Percentiles rank a stretch among this genome's conserved stretches.
These are phyloP conservation scores for Epinephelus moara DNA, from an alignment of 2,113 vertebrate genomes.

Conservation along the genomic window DNA sequence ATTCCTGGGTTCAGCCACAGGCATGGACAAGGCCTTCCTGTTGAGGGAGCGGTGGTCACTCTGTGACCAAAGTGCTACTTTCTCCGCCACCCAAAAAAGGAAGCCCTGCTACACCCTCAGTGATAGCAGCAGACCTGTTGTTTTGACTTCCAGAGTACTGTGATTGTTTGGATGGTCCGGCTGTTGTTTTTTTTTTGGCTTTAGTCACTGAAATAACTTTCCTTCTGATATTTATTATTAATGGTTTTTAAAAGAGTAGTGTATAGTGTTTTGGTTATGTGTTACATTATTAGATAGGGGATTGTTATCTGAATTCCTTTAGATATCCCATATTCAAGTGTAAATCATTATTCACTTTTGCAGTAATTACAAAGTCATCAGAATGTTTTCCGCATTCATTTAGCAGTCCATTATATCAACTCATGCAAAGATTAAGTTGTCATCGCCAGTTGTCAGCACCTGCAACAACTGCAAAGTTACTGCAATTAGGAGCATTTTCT, in stretches of 20 bases:
- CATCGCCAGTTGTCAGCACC: background rate
- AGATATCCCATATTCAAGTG: background rate
- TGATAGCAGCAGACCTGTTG: conserved; percentile 10
- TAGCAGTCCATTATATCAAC: background rate
- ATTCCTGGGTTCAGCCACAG: conserved; percentile 74
- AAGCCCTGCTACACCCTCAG: conserved; percentile 47
- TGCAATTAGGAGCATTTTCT: background rate
- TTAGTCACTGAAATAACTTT: background rate
- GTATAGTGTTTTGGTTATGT: background rate
- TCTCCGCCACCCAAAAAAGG: conserved; percentile 63
- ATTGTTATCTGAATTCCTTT: background rate
- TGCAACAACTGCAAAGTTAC: background rate
- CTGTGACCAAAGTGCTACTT: conserved; percentile 58
- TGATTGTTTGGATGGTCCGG: background rate
- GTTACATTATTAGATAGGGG: background rate
- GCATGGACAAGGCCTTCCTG: conserved; percentile 60
- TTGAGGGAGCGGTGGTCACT: conserved; percentile 55
- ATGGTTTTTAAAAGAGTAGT: background rate
- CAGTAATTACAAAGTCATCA: background rate
- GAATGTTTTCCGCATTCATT: background rate
- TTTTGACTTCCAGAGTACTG: background rate
- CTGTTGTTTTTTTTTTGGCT: background rate
- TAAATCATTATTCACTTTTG: background rate
- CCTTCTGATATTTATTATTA: background rate
- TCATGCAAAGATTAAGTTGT: background rate